phyloP scores from a whole-genome alignment of 2,888 invertebrate genomes.

The Molanna angustata region DNA sequence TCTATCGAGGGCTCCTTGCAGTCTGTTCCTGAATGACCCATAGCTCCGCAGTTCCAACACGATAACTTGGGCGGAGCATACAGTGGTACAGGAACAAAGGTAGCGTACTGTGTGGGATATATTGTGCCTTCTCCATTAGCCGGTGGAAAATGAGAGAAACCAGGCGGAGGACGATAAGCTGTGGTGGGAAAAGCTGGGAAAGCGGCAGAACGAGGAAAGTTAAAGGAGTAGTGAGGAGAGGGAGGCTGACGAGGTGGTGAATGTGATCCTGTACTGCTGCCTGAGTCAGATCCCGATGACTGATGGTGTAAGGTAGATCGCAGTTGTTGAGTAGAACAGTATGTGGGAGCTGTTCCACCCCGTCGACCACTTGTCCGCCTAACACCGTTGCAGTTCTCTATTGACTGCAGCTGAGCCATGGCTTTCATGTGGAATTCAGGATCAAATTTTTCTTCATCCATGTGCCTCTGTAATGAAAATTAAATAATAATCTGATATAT shows the following conservation, averaged over 20 bases:
- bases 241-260: slow-evolving; percentile 40
- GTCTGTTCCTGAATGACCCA: slow-evolving; percentile 78
- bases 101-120: slow-evolving; percentile 47
- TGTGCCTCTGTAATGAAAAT: slow-evolving; percentile 43
- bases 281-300: slow-evolving; percentile 35
- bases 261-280: slow-evolving; percentile 37
- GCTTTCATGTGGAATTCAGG: slow-evolving; percentile 49
- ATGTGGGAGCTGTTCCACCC: slow-evolving; percentile 35
- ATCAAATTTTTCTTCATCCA: slow-evolving; percentile 62
- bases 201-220: slow-evolving; percentile 12
- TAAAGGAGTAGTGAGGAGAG: slow-evolving; percentile 37
- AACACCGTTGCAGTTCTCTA: slow-evolving; percentile 58
- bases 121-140: slow-evolving; percentile 52
- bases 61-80: slow-evolving; percentile 64
- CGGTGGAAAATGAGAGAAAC: slow-evolving; percentile 40
- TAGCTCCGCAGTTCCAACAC: slow-evolving; percentile 91
- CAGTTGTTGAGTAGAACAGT: slow-evolving; percentile 31
- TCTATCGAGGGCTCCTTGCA: slow-evolving; percentile 92
- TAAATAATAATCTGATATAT: neutral
- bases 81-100: slow-evolving; percentile 54
- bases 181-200: slow-evolving; percentile 47
- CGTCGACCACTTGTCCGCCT: slow-evolving; percentile 40
- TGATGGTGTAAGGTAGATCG: slow-evolving; percentile 41
- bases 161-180: slow-evolving; percentile 45
- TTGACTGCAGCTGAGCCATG: slow-evolving; percentile 55